Evolutionary conservation across 2,888 invertebrate genomes (phyloP).

Genomic region (Gisinianus flammeolus): DNA sequence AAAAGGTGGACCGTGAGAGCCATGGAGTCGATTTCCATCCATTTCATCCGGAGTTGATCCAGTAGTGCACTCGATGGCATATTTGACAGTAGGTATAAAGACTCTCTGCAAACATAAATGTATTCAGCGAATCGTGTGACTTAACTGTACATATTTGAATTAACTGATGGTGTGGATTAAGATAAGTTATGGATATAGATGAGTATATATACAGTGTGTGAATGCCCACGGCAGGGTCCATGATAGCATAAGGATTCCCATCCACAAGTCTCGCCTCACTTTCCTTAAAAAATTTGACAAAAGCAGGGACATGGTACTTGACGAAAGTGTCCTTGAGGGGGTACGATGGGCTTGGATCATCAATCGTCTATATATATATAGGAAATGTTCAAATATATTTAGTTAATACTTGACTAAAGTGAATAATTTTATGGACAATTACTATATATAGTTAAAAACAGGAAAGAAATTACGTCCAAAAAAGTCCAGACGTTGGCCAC

Average conservation of each 20-base stretch:
- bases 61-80: neutral
- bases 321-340: slow-evolving; percentile 16
- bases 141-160: no score
- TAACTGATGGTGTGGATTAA: neutral
- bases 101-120: slow-evolving; percentile 2
- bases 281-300: slow-evolving; percentile 32
- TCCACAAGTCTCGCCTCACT: slow-evolving; percentile 24
- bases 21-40: slow-evolving; percentile 36
- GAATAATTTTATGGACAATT: neutral
- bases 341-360: neutral
- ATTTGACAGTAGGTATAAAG: slow-evolving; percentile 20
- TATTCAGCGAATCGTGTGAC: neutral
- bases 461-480: slow-evolving; percentile 35
- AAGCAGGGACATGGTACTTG: slow-evolving; percentile 35
- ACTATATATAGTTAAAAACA: neutral
- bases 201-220: slow-evolving; percentile 31
- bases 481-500: slow-evolving; percentile 41
- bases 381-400: neutral
- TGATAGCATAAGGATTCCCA: slow-evolving; percentile 36
- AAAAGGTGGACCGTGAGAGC: slow-evolving; percentile 16
- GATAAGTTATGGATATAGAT: neutral
- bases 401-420: neutral
- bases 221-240: slow-evolving; percentile 39
- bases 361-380: slow-evolving; percentile 13
- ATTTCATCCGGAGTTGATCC: slow-evolving; percentile 29